phyloP scores from a whole-genome alignment of 2,113 vertebrate species.

The Stomatorhinus ivindoensis region DNA sequence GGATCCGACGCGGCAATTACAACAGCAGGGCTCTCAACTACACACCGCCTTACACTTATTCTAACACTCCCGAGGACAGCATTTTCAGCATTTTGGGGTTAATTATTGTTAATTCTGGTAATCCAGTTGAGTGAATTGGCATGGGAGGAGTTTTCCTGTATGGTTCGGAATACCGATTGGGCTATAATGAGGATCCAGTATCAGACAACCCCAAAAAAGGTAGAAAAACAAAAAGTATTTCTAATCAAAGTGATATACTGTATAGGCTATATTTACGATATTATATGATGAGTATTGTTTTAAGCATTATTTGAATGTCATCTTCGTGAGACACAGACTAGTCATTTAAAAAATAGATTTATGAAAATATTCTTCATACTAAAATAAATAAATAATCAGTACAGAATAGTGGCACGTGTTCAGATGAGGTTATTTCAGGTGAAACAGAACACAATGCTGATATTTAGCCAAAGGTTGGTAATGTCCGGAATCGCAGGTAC shows the following conservation, averaged over 20 bases:
- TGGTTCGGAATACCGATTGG: neutral
- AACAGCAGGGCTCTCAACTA: slow-evolving; percentile 5
- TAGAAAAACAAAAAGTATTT: neutral
- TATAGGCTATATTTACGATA: neutral
- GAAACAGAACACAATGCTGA: neutral
- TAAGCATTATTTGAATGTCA: neutral
- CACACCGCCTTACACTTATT: neutral
- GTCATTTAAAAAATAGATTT: neutral
- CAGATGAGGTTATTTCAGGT: slow-evolving; percentile 10
- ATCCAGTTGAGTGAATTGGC: neutral
- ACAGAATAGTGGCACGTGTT: neutral
- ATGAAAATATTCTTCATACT: neutral
- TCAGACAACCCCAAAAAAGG: slow-evolving; percentile 1
- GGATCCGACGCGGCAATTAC: slow-evolving; percentile 19
- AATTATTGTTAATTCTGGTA: neutral
- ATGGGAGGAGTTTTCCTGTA: neutral
- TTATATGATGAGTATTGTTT: neutral
- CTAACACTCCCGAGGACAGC: neutral
- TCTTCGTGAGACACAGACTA: neutral
- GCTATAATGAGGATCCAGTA: neutral
- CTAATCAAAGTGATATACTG: neutral
- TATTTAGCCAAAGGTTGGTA: neutral
- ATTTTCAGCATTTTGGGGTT: neutral
- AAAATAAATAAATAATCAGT: neutral
- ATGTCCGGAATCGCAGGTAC: neutral